phyloP scores from a whole-genome alignment of 2,888 invertebrate genomes.

The Dermolepida albohirtum region DNA sequence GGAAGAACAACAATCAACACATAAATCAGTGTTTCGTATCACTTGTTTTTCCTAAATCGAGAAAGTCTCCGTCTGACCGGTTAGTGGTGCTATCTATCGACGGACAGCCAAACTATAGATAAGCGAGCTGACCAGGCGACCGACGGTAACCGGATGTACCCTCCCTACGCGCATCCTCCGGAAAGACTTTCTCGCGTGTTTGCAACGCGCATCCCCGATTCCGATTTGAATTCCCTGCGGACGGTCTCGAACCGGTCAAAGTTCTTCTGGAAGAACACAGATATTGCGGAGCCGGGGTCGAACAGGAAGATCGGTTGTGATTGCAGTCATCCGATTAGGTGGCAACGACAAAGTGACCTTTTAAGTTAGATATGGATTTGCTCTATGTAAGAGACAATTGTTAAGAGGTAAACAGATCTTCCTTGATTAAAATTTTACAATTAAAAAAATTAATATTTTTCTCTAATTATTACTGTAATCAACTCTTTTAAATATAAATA shows the following conservation, averaged over 20 bases:
- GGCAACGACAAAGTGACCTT: not conserved
- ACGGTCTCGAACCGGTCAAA: slow-evolving; percentile 2
- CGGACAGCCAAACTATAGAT: slow-evolving; percentile 55
- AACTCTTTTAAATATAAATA: too few relatives aligned
- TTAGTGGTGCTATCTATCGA: slow-evolving; percentile 56
- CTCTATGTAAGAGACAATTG: too few relatives aligned
- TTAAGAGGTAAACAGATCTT: too few relatives aligned
- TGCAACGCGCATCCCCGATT: not conserved
- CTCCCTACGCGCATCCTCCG: slow-evolving; percentile 56
- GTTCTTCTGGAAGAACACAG: not conserved
- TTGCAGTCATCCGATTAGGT: slow-evolving; percentile 45
- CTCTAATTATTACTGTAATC: too few relatives aligned
- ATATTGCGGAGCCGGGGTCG: slow-evolving; percentile 13
- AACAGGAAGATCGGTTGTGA: slow-evolving; percentile 52
- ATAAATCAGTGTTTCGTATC: not conserved
- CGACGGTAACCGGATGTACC: slow-evolving; percentile 56
- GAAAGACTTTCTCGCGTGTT: slow-evolving; percentile 42
- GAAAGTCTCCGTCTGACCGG: slow-evolving; percentile 44
- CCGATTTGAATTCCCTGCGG: slow-evolving; percentile 20
- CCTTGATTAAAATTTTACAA: too few relatives aligned
- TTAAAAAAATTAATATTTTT: too few relatives aligned
- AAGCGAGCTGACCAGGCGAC: slow-evolving; percentile 50
- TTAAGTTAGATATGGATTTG: too few relatives aligned
- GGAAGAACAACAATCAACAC: not conserved
- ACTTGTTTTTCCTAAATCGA: not conserved